Conservation (phyloP, 1,140 invertebrate genomes). For the Leucophenga varia region DNA sequence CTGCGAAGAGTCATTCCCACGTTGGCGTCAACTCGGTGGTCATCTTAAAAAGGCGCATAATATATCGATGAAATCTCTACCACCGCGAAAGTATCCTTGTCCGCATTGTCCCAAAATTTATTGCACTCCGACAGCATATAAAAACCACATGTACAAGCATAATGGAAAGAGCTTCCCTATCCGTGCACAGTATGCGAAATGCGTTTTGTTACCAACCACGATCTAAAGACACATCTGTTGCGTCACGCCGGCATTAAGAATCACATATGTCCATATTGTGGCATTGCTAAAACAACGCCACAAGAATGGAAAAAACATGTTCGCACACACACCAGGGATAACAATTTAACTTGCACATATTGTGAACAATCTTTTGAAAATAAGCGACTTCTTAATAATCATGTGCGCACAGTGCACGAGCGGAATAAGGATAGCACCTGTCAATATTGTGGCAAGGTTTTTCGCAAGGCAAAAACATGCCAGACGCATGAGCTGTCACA, state of each 20-base stretch:
- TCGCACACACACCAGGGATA: constrained; percentile 16
- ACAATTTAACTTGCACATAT: constrained; percentile 16
- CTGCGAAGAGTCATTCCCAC: constrained; percentile 11
- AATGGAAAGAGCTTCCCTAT: constrained; percentile 58
- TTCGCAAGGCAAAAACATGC: constrained; percentile 21
- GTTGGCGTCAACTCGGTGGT: constrained; percentile 11
- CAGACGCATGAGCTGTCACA: constrained; percentile 23
- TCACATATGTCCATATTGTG: constrained; percentile 22
- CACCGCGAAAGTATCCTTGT: constrained; percentile 13
- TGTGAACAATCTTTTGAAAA: constrained; percentile 14
- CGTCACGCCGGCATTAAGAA: constrained; percentile 22
- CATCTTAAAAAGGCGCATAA: constrained; percentile 19
- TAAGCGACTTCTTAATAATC: constrained; percentile 15
- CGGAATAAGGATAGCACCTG: constrained; percentile 20
- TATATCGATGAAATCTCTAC: constrained; percentile 6
- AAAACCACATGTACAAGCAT: constrained; percentile 58
- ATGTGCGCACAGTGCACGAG: constrained; percentile 18
- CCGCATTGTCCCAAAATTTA: constrained; percentile 16
- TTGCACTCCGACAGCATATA: constrained; percentile 11
- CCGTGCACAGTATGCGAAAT: constrained; percentile 58
- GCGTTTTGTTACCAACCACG: constrained; percentile 15
- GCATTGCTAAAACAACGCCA: constrained; percentile 16
- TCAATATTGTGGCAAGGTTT: constrained; percentile 20
- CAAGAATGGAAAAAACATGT: constrained; percentile 22
- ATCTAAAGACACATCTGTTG: constrained; percentile 19